Conservation (phyloP, 2,797 vertebrate species). For the Lepus townsendii region DNA sequence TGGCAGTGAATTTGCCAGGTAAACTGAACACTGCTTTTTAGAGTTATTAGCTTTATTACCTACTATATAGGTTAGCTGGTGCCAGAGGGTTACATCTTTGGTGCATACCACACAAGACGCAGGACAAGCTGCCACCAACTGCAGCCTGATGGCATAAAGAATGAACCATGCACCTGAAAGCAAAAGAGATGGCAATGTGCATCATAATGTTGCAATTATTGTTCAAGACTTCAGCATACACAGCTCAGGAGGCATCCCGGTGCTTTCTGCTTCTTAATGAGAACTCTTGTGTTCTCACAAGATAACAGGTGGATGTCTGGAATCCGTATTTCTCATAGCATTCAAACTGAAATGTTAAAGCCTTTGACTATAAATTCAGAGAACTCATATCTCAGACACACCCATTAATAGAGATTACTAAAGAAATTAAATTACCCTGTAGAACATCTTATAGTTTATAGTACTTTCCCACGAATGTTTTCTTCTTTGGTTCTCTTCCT, state of each 20-base stretch:
- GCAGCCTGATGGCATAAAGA: conserved; percentile 84
- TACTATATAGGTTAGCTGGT: conserved; percentile 86
- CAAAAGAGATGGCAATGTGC: background rate
- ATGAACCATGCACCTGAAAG: conserved; percentile 87
- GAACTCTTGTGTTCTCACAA: background rate
- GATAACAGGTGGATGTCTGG: background rate
- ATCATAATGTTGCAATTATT: background rate
- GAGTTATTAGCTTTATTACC: conserved; percentile 82
- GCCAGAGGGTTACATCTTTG: conserved; percentile 89
- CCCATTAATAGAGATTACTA: background rate
- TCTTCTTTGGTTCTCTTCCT: conserved; percentile 5
- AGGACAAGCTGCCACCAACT: conserved; percentile 85
- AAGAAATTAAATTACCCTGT: background rate
- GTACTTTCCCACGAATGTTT: background rate
- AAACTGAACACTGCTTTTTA: background rate
- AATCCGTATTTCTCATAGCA: conserved; percentile 3
- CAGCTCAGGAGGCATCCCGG: conserved; percentile 3
- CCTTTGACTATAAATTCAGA: conserved; percentile 19
- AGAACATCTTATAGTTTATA: conserved; percentile 8
- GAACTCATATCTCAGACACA: background rate
- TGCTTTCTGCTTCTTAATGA: background rate
- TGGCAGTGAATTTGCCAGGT: background rate
- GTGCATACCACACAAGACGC: conserved; percentile 88
- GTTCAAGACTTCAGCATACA: background rate
- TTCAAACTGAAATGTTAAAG: conserved; percentile 27